phyloP scores from a whole-genome alignment of 2,797 vertebrate species.

The Spinibarbus caldwelli region DNA sequence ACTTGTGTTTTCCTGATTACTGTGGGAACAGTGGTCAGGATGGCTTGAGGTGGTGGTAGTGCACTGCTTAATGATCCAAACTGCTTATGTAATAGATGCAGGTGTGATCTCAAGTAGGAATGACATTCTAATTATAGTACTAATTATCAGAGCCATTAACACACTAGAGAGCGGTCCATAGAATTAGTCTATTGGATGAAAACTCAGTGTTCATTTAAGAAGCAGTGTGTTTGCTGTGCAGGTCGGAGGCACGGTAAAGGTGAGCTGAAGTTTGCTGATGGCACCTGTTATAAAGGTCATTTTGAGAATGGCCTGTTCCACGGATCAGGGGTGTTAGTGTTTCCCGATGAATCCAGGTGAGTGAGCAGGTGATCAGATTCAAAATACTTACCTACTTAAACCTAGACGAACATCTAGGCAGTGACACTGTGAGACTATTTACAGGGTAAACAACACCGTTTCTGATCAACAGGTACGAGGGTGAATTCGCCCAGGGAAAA shows the following conservation, averaged over 20 bases:
- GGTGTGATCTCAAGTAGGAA: not conserved
- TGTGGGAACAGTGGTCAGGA: not conserved
- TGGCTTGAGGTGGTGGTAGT: not conserved
- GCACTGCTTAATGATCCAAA: not conserved
- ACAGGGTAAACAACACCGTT: not conserved
- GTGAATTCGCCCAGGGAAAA: constrained; percentile 95
- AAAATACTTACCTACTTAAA: not conserved
- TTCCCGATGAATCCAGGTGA: constrained; percentile 94
- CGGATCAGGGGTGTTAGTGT: constrained; percentile 90
- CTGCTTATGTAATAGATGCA: not conserved
- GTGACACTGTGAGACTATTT: not conserved
- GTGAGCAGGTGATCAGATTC: constrained; percentile 12
- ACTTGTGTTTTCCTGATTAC: not conserved
- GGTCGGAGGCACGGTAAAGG: constrained; percentile 94
- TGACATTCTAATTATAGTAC: not conserved
- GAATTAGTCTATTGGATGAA: not conserved
- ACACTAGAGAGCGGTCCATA: not conserved
- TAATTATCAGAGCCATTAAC: not conserved
- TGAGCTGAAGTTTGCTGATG: constrained; percentile 95
- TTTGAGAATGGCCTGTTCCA: constrained; percentile 98
- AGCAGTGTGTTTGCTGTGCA: constrained; percentile 64
- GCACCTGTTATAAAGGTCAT: constrained; percentile 90
- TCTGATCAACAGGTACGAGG: constrained; percentile 86
- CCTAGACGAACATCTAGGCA: not conserved
- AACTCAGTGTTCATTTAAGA: constrained; percentile 25